phyloP scores from a whole-genome alignment of 1,140 invertebrate genomes.

The Bombus fervidus region DNA sequence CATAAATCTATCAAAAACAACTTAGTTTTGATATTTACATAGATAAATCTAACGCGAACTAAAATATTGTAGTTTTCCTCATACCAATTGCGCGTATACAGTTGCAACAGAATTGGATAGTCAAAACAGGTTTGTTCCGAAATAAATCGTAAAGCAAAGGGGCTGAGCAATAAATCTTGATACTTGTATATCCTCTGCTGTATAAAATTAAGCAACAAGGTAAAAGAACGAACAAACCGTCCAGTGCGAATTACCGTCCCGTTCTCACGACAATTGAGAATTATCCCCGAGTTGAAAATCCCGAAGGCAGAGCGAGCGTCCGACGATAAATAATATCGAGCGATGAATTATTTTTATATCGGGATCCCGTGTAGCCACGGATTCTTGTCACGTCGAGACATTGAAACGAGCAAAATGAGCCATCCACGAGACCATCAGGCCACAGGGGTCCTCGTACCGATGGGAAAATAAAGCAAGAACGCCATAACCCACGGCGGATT shows the following conservation, averaged over 20 bases:
- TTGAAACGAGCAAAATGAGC: conserved; percentile 30
- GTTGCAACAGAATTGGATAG: not conserved
- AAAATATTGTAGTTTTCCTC: not conserved
- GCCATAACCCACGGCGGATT: not conserved
- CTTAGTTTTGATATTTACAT: not conserved
- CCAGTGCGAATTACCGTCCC: not conserved
- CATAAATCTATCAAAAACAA: not conserved
- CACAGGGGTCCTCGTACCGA: not conserved
- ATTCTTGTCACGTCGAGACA: conserved; percentile 36
- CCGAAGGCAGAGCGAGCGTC: not conserved
- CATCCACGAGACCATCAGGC: not conserved
- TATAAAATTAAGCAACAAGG: not conserved
- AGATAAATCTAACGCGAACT: not conserved
- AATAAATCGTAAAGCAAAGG: not conserved
- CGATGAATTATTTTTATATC: conserved; percentile 47
- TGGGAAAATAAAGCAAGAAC: conserved; percentile 28
- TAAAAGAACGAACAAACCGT: not conserved
- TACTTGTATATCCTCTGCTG: too few relatives aligned
- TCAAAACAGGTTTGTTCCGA: not conserved
- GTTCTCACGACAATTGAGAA: not conserved
- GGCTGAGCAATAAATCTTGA: too few relatives aligned
- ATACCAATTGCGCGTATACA: not conserved
- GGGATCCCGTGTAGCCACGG: conserved; percentile 15
- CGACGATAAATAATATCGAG: conserved; percentile 34
- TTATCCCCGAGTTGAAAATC: conserved; percentile 1